These are phyloP conservation scores for Bryconaethiops microstoma DNA, from an alignment of 2,797 vertebrate species.

Conservation along the genomic window DNA sequence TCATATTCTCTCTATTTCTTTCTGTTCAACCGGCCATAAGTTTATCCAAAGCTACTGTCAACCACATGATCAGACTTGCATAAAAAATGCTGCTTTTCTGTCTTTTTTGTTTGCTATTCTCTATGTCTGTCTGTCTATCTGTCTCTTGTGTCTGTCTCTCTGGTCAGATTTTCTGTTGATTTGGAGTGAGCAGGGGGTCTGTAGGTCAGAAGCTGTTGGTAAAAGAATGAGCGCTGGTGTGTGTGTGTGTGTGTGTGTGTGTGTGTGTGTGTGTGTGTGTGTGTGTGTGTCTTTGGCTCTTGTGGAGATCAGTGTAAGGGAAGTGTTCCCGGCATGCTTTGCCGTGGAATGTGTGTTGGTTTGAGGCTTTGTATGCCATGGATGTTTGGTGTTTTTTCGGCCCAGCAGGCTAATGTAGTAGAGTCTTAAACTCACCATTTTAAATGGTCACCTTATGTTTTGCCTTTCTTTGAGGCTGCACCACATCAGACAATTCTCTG, in stretches of 20 bases:
- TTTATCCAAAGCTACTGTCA: constrained; percentile 89
- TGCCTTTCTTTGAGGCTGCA: too few species aligned
- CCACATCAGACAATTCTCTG: too few species aligned
- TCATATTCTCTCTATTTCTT: constrained; percentile 53
- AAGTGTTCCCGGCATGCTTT: constrained; percentile 50
- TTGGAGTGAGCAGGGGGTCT: constrained; percentile 80
- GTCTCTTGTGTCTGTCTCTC: constrained; percentile 31
- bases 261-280: constrained; percentile 51
- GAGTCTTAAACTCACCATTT: background rate
- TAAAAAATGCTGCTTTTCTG: constrained; percentile 77
- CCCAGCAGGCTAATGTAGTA: background rate
- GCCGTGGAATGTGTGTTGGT: constrained; percentile 57
- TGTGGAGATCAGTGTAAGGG: constrained; percentile 61
- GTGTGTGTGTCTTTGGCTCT: too few species aligned
- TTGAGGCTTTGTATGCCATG: background rate
- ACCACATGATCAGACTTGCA: constrained; percentile 86
- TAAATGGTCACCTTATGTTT: too few species aligned
- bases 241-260: too few species aligned
- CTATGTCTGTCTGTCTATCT: too few species aligned
- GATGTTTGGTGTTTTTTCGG: background rate
- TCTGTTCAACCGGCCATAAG: constrained; percentile 89
- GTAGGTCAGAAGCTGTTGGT: constrained; percentile 78
- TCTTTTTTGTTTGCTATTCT: constrained; percentile 53
- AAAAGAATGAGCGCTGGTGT: constrained; percentile 68
- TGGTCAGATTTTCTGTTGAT: constrained; percentile 77